Percentiles rank a stretch among this genome's conserved stretches.
These are phyloP conservation scores for Phenacoccus solenopsis DNA, from an alignment of 1,140 invertebrate species.

Conservation along the genomic window DNA sequence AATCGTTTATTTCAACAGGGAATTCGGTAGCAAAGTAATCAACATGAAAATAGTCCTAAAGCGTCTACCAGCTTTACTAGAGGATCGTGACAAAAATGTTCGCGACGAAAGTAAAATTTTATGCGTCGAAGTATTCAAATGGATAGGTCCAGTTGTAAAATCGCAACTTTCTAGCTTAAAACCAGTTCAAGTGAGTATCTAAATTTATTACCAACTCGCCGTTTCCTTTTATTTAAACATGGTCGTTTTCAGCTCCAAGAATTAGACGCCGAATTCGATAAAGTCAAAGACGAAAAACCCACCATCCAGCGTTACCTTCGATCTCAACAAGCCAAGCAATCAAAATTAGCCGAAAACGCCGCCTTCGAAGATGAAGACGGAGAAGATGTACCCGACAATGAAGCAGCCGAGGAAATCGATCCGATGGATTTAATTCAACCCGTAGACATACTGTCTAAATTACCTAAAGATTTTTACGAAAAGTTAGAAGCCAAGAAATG, in stretches of 20 bases:
- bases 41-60: constrained; percentile 81
- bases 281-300: constrained; percentile 54
- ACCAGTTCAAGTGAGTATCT: constrained; percentile 53
- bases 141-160: constrained; percentile 70
- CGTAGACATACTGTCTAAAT: constrained; percentile 80
- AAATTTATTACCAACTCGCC: background rate
- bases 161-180: constrained; percentile 75
- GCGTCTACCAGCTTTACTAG: constrained; percentile 65
- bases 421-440: constrained; percentile 81
- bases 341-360: constrained; percentile 42
- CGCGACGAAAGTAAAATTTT: constrained; percentile 81
- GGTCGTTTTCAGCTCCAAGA: constrained; percentile 52
- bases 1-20: constrained; percentile 36
- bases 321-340: constrained; percentile 74
- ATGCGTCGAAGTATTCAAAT: constrained; percentile 82
- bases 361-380: constrained; percentile 36
- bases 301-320: constrained; percentile 65
- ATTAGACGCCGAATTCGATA: constrained; percentile 76
- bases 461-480: constrained; percentile 93
- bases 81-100: constrained; percentile 84
- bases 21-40: constrained; percentile 87
- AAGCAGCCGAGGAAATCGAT: constrained; percentile 60
- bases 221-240: background rate
- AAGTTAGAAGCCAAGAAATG: constrained; percentile 94
- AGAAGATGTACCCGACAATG: constrained; percentile 42